Evolutionary conservation across 2,888 invertebrate genomes (phyloP), one percentile per base, ranked within the genome.

Genomic region (Eustalomyia histrio): DNA sequence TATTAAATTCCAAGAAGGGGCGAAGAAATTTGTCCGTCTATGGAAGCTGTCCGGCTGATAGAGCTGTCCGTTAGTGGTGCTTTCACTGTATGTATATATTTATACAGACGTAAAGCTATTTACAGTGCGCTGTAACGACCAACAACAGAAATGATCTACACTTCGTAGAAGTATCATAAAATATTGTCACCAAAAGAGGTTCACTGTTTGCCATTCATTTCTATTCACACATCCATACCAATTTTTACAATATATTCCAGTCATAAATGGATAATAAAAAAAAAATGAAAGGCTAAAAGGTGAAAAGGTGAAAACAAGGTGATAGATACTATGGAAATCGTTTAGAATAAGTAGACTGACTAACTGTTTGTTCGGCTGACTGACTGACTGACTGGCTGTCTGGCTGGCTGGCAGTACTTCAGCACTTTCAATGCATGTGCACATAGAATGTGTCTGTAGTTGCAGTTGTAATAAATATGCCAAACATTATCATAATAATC

Each of bases 401-500:
- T 29, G 7, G 29, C 29, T 29, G 29, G 7, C n/a, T n/a, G n/a
- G n/a, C n/a, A n/a, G n/a, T n/a, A n/a, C n/a, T n/a, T n/a, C n/a
- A 29, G 29, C 7, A 29, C 29, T 29, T 29, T 1, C 29, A 29
- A 29, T 29, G 7, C 29, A 29, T 6, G 5, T 24, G 5, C 5
- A 29, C 7, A 6, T 29, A 6, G 29, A 6, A 47, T 2, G n/a
- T 47, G n/a, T 47, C 3, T 47, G 14, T 24, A 53, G 65, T 18
- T 43, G 55, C 55, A 67, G 67, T 39, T 67, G 43, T 57, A 18
- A 57, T 67, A 67, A 67, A 67, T 67, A 67, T 67, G 24, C 63
- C 76, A 73, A 80, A 80, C 71, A 68, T 69, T 73, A 80, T 80
- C 64, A 73, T 76, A 69, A 80, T 68, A 81, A 81, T 76, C 76